Conservation (phyloP, 2,797 vertebrate species). For the Artibeus jamaicensis region DNA sequence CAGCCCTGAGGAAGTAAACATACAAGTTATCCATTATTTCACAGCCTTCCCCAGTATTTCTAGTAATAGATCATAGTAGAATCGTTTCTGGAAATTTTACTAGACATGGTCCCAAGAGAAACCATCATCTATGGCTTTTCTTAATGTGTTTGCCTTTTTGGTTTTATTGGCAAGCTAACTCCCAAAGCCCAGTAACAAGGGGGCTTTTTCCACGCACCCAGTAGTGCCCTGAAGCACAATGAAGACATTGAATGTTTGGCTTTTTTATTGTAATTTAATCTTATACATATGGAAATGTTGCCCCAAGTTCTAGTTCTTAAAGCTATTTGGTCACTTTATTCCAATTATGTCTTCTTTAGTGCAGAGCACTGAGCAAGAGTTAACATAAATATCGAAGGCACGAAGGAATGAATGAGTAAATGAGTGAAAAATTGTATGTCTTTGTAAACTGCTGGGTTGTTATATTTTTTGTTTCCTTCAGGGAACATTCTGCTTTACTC, state of each 20-base stretch:
- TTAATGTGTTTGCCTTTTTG: not conserved
- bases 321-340: not conserved
- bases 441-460: not conserved
- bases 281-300: not conserved
- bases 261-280: not conserved
- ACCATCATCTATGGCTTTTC: not conserved
- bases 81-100: not conserved
- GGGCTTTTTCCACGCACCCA: not conserved
- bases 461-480: not conserved
- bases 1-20: not conserved
- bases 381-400: not conserved
- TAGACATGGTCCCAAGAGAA: not conserved
- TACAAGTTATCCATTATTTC: not conserved
- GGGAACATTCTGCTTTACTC: not conserved
- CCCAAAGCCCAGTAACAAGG: not conserved
- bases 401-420: not conserved
- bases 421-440: not conserved
- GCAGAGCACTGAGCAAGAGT: not conserved
- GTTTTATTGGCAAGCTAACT: not conserved
- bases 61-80: not conserved
- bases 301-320: not conserved
- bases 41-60: not conserved
- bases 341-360: not conserved
- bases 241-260: not conserved
- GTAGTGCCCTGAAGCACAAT: not conserved